Evolutionary conservation across 1,140 invertebrate genomes (phyloP).

Genomic region (Philotrypesis tridentata): DNA sequence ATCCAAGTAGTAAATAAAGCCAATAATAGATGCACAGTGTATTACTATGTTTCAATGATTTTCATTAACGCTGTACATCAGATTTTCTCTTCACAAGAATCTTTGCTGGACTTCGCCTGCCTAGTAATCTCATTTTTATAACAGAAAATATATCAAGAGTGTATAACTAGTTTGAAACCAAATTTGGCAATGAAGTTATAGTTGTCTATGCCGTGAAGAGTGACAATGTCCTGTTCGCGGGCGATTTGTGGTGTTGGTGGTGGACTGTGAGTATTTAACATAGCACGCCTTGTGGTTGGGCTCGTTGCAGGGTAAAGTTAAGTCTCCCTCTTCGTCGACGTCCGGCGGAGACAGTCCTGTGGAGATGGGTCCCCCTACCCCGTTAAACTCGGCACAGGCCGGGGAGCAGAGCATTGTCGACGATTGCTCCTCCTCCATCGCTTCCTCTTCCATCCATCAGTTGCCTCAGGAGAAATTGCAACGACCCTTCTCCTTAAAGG

Average conservation of each 20-base stretch:
- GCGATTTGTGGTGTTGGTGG: constrained; percentile 61
- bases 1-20: no score
- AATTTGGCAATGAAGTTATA: background rate
- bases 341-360: constrained; percentile 74
- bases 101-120: background rate
- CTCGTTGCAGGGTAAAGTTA: constrained; percentile 80
- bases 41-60: background rate
- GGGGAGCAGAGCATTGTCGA: constrained; percentile 63
- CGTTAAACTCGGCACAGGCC: constrained; percentile 66
- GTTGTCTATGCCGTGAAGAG: background rate
- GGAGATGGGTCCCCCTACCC: constrained; percentile 72
- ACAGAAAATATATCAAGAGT: background rate
- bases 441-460: constrained; percentile 67
- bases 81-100: background rate
- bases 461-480: constrained; percentile 75
- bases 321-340: constrained; percentile 76
- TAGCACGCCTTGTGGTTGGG: constrained; percentile 71
- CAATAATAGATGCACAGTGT: background rate
- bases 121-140: background rate
- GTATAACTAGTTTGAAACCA: background rate
- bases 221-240: constrained; percentile 3
- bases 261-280: constrained; percentile 71
- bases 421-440: constrained; percentile 44
- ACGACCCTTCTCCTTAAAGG: constrained; percentile 80
- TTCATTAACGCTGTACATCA: background rate